Evolutionary conservation across 2,888 invertebrate genomes (phyloP).

Genomic region (Ochlodes sylvanus): DNA sequence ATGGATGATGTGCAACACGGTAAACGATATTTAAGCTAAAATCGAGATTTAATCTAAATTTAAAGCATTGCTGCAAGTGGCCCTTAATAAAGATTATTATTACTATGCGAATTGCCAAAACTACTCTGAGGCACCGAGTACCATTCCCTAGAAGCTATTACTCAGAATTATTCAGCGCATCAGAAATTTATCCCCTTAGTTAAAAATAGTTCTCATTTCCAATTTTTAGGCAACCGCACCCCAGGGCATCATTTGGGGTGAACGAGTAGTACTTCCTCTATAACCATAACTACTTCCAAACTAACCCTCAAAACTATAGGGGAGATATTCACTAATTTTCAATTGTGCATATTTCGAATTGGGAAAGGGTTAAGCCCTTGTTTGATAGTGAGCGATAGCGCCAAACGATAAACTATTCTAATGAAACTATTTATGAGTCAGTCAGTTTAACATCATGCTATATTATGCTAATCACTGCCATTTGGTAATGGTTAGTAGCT

Average conservation of each 20-base stretch:
- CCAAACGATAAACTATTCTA: background rate
- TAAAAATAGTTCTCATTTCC: constrained; percentile 35
- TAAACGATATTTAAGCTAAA: too few species aligned
- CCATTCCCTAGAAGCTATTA: background rate
- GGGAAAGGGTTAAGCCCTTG: constrained; percentile 17
- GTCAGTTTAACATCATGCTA: too few species aligned
- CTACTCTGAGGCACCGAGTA: background rate
- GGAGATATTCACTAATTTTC: constrained; percentile 36
- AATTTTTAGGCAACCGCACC: constrained; percentile 36
- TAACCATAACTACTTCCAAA: constrained; percentile 30
- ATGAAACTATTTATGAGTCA: too few species aligned
- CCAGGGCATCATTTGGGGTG: constrained; percentile 38
- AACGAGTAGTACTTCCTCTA: constrained; percentile 31
- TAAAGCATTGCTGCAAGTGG: too few species aligned
- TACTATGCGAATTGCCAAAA: background rate
- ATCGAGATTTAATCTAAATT: too few species aligned
- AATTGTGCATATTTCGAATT: constrained; percentile 39
- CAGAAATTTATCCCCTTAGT: constrained; percentile 32
- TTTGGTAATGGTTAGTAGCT: too few species aligned
- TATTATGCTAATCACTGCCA: too few species aligned
- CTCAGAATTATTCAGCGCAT: constrained; percentile 11
- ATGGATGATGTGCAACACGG: too few species aligned
- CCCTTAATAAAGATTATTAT: too few species aligned
- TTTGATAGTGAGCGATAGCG: background rate
- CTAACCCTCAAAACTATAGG: constrained; percentile 36